Base-by-base conservation (phyloP, 2,888 invertebrate species). In the Mimachlamys varia region DNA sequence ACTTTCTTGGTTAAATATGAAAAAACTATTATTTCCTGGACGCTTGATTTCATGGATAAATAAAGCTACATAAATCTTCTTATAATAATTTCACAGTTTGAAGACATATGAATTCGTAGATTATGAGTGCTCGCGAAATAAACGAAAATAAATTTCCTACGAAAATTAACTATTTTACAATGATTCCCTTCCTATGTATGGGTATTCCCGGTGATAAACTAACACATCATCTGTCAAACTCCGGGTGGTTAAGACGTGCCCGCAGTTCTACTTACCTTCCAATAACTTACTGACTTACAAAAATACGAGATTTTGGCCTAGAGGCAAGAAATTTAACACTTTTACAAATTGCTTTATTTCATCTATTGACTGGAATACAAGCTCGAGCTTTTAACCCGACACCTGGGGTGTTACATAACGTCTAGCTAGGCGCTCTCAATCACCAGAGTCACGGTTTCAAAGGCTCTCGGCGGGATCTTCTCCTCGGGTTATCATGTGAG, bases 321-420 rank as follows among this genome's bases (percentile, higher is more conserved):
- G 76, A 76, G 76, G 76, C 27, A 76, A 76, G 76, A 76, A 76
- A 76, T 76, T 33, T 76, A 76, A 76, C 76, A 76, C 76, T 76
- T 76, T 76, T 76, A 76, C 76, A 76, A 76, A 76, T 76, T 76
- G 27, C 76, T 76, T 76, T 76, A 76, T 76, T 76, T 76, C 27
- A 76, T 76, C 76, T 76, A 76, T 76, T 76, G 76, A 76, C 76
- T 76, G 76, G 76, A 76, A 76, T 76, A 27, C 76, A 76, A 76
- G 33, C 76, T 33, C 76, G 76, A 76, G 76, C 76, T 76, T 76
- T 76, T 27, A 76, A 76, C 76, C 27, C 33, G 76, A 76, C 76
- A 76, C 76, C 76, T 76, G 76, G 12, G 33, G 76, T 76, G 76
- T 76, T 76, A 76, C 76, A 76, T 76, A 76, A 76, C 76, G 33